These are phyloP conservation scores for Corythornis madagascariensis DNA, from an alignment of 2,113 vertebrate genomes.

Conservation along the genomic window DNA sequence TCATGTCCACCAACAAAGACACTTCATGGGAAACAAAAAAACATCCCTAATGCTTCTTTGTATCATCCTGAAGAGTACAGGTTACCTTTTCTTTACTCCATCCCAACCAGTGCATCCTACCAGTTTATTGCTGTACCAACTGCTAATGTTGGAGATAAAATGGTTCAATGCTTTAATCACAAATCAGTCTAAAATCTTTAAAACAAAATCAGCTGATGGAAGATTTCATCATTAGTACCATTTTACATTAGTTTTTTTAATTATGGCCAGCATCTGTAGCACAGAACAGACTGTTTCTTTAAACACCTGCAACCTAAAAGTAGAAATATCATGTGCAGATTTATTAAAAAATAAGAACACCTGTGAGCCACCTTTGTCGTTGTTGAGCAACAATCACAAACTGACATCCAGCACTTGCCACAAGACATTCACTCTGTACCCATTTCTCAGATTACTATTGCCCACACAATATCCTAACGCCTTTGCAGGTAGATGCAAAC, in stretches of 20 bases:
- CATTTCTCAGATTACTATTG: background rate
- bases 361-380: background rate
- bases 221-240: background rate
- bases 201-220: background rate
- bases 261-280: background rate
- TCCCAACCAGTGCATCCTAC: background rate
- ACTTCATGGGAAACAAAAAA: background rate
- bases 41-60: background rate
- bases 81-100: background rate
- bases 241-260: background rate
- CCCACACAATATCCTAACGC: background rate
- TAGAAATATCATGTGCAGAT: background rate
- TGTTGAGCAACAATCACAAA: background rate
- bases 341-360: background rate
- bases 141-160: background rate
- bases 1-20: background rate
- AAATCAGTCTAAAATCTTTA: background rate
- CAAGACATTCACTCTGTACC: background rate
- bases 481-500: background rate
- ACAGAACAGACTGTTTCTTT: background rate
- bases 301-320: background rate
- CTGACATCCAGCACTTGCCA: background rate
- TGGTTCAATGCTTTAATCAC: background rate
- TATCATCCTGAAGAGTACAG: background rate
- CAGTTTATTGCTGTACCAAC: fast-evolving